These are phyloP conservation scores for Salarias fasciatus DNA, from an alignment of 2,797 vertebrate genomes.

Conservation along the genomic window DNA sequence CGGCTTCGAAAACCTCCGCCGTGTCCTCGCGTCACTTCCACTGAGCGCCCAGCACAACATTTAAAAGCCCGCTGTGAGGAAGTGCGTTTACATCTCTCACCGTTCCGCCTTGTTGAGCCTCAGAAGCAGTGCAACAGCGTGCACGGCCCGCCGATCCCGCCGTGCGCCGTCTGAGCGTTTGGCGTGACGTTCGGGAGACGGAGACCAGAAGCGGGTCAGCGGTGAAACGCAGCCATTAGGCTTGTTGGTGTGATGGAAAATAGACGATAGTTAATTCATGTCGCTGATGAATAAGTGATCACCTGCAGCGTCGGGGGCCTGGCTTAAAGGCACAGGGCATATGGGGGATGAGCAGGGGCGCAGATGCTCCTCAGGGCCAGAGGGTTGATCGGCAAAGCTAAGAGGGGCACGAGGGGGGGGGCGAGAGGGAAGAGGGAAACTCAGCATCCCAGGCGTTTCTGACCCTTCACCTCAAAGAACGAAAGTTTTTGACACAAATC, in stretches of 20 bases:
- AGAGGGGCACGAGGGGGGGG: slow-evolving; percentile 50
- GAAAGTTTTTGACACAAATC: no score
- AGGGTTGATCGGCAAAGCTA: slow-evolving; percentile 64
- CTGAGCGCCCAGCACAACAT: background rate
- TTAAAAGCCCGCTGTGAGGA: background rate
- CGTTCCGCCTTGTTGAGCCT: background rate
- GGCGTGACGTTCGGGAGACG: slow-evolving; percentile 41
- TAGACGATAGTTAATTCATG: slow-evolving; percentile 77
- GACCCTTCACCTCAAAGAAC: no score
- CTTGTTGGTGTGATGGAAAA: slow-evolving; percentile 76
- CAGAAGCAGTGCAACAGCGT: background rate
- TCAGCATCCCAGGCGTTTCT: slow-evolving; percentile 32
- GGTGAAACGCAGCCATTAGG: slow-evolving; percentile 64
- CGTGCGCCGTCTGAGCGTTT: slow-evolving; percentile 20
- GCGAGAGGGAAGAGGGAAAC: slow-evolving; percentile 27
- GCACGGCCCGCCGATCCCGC: slow-evolving; percentile 13
- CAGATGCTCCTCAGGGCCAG: slow-evolving; percentile 77
- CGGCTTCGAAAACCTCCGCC: background rate
- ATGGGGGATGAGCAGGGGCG: slow-evolving; percentile 69
- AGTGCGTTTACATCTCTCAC: background rate
- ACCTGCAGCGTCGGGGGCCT: slow-evolving; percentile 56
- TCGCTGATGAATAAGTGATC: slow-evolving; percentile 76
- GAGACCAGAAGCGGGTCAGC: slow-evolving; percentile 68
- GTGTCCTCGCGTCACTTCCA: background rate
- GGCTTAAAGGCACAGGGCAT: slow-evolving; percentile 76